These are phyloP conservation scores for Temnothorax longispinosus DNA, from an alignment of 1,140 invertebrate species.

Conservation along the genomic window DNA sequence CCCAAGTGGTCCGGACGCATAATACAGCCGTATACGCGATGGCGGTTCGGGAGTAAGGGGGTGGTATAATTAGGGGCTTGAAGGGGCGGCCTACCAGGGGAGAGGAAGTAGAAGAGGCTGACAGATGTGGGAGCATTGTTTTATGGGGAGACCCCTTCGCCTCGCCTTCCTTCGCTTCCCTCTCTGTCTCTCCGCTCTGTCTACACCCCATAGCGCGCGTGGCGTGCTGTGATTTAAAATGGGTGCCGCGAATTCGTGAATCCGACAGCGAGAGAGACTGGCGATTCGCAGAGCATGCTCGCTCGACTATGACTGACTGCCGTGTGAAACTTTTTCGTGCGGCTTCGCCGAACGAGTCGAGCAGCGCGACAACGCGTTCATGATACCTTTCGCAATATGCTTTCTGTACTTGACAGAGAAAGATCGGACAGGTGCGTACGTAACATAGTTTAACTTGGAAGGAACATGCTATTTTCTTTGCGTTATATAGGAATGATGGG, in stretches of 20 bases:
- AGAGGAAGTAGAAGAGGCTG: constrained; percentile 85
- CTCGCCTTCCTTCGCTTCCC: constrained; percentile 59
- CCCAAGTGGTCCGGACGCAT: constrained; percentile 85
- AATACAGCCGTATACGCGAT: constrained; percentile 80
- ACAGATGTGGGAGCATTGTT: constrained; percentile 87
- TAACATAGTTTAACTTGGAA: not conserved
- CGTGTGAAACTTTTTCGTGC: constrained; percentile 64
- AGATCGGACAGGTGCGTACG: constrained; percentile 22
- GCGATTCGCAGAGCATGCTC: constrained; percentile 50
- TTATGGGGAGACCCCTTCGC: constrained; percentile 81
- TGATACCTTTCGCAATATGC: constrained; percentile 24
- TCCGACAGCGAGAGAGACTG: constrained; percentile 69
- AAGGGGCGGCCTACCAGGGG: constrained; percentile 79
- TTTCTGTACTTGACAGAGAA: constrained; percentile 31
- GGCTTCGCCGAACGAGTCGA: constrained; percentile 21
- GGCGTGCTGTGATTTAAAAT: constrained; percentile 84
- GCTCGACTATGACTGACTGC: constrained; percentile 46
- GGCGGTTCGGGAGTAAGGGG: constrained; percentile 76
- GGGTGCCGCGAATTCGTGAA: constrained; percentile 80
- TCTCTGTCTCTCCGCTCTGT: constrained; percentile 67
- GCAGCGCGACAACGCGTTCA: constrained; percentile 39
- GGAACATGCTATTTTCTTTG: not conserved
- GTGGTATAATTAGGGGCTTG: constrained; percentile 85
- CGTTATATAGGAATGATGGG: not conserved
- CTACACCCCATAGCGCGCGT: constrained; percentile 74